Evolutionary conservation across 2,888 invertebrate genomes (phyloP), one percentile per base, ranked within the genome.

Genomic region (Temnothorax rugatulus): DNA sequence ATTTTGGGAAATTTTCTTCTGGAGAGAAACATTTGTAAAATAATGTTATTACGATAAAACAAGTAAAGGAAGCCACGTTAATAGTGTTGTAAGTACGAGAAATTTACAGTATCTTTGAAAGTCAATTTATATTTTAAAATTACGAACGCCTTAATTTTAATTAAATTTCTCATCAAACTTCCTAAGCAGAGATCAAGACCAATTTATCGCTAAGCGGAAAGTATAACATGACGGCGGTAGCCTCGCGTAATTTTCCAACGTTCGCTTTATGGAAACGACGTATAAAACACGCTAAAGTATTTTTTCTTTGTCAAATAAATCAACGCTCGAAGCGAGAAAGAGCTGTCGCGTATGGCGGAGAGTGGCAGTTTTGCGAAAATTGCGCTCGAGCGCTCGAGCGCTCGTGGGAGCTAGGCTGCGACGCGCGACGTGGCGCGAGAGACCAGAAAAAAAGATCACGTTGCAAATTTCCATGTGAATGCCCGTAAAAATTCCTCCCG

Each of bases 381-480:
- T 73, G 71, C 66, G 66, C 54, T 13, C 25, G 52, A 4, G 13
- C 79, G 47, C 34, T 71, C 18, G 50, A 34, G 2, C 29, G 29
- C 29, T 29, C 29, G 34, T 11, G 68, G 4, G 47, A 47, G 18
- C 25, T 47, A 29, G 29, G 29, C 29, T 29, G 29, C 25, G 2
- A 29, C 25, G 25, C 3, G 71, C 57, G 57, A 71, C 47, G 57
- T 71, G 47, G 21, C 57, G 77, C n/a, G 69, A 38, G 73, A 47
- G 38, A 61, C 7, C 47, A 29, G 52, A 79, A 61, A 83, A 68
- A 69, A 69, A 57, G 79, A 69, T 69, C 34, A 34, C 61, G 44
- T 81, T 81, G 73, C 83, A 69, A 68, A 83, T 83, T 79, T 83
- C 52, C 83, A 83, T 83, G 68, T 69, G 79, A 83, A 83, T 83